These are phyloP conservation scores for Sebastes vulpes DNA, from an alignment of 2,797 vertebrate species.

Conservation along the genomic window DNA sequence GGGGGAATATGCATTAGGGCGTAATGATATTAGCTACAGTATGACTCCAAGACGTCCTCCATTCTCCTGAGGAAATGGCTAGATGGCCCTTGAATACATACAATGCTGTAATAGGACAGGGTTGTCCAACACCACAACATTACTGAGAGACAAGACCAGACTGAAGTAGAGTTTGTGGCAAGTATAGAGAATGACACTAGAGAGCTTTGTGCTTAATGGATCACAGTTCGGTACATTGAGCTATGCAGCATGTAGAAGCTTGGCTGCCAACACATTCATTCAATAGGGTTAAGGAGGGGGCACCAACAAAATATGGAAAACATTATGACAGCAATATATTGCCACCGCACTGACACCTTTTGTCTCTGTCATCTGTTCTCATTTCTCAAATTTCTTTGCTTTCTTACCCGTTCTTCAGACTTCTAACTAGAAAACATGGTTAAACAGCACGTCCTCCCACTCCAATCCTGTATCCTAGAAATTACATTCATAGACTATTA, in stretches of 20 bases:
- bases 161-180: background rate
- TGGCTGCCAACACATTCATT: background rate
- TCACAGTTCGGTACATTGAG: background rate
- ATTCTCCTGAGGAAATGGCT: slow-evolving; percentile 27
- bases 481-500: background rate
- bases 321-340: background rate
- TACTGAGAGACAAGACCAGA: background rate
- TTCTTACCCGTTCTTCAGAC: background rate
- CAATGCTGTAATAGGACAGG: background rate
- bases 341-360: background rate
- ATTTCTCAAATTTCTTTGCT: background rate
- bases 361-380: background rate
- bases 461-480: background rate
- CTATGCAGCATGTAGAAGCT: background rate
- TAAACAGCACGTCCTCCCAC: background rate
- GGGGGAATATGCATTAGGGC: slow-evolving; percentile 67
- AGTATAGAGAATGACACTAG: background rate
- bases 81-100: slow-evolving; percentile 19
- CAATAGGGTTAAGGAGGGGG: background rate
- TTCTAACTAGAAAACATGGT: background rate
- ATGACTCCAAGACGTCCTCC: slow-evolving; percentile 32
- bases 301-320: background rate
- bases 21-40: slow-evolving; percentile 71
- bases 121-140: background rate
- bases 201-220: background rate